Evolutionary conservation across 2,113 vertebrate species (phyloP).

Genomic region (Gnathonemus echidnorhynchus): DNA sequence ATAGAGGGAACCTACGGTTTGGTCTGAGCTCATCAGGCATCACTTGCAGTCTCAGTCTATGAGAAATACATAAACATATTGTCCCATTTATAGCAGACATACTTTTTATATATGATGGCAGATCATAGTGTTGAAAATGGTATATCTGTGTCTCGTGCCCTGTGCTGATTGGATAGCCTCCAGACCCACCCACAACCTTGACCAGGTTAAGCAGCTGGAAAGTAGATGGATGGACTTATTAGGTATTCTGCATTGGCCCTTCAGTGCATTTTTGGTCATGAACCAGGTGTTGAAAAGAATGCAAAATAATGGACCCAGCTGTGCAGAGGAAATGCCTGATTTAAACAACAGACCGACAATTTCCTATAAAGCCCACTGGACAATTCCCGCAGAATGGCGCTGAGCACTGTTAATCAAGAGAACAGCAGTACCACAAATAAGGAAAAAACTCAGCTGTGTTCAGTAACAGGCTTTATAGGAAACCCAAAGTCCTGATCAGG

Average conservation of each 20-base stretch:
- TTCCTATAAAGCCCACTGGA: background rate
- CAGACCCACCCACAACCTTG: background rate
- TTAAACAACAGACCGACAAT: conserved; percentile 16
- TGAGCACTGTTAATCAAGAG: background rate
- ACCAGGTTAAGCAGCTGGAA: background rate
- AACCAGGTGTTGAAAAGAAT: conserved; percentile 15
- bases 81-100: background rate
- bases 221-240: background rate
- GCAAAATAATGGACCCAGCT: conserved; percentile 39
- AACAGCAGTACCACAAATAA: background rate
- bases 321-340: conserved; percentile 44
- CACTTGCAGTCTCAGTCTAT: background rate
- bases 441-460: background rate
- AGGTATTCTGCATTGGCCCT: background rate
- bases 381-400: background rate
- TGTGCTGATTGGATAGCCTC: background rate
- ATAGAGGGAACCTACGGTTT: background rate
- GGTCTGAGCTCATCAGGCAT: background rate
- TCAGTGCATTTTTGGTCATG: conserved; percentile 22
- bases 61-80: background rate
- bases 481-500: background rate
- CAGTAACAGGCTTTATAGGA: background rate
- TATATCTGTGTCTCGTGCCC: background rate
- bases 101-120: background rate
- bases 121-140: background rate